Percentiles rank a stretch among this genome's conserved stretches.
Evolutionary conservation across 1,140 invertebrate genomes (phyloP).

Genomic region (Oedothorax gibbosus): DNA sequence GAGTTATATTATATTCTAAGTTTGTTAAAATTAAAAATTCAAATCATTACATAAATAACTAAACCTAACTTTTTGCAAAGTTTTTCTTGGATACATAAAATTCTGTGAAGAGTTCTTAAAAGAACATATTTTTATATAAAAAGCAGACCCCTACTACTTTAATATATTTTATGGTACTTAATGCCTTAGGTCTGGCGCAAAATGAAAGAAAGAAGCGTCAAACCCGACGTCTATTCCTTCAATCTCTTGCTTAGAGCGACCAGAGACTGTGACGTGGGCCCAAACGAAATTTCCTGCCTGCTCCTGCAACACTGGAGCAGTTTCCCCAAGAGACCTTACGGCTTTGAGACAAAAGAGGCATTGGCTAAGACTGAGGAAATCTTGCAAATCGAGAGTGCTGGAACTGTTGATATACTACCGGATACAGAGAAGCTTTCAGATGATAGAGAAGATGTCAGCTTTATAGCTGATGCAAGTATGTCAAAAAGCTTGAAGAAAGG

Average conservation of each 20-base stretch:
- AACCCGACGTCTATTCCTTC: constrained; percentile 78
- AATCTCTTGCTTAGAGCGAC: constrained; percentile 84
- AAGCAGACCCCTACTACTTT: no score
- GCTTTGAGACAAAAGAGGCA: constrained; percentile 26
- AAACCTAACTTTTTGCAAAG: no score
- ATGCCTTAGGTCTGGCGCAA: constrained; percentile 80
- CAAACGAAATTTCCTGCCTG: constrained; percentile 47
- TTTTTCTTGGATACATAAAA: no score
- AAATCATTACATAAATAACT: no score
- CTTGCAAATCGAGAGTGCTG: neutral
- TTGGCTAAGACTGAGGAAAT: constrained; percentile 11
- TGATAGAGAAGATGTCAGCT: neutral
- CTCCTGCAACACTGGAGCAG: constrained; percentile 52
- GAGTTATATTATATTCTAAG: no score
- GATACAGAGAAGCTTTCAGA: neutral
- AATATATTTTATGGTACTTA: constrained; percentile 7
- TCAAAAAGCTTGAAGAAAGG: neutral
- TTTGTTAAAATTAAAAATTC: no score
- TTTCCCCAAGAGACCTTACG: constrained; percentile 45
- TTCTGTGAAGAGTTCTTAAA: no score
- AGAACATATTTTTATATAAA: no score
- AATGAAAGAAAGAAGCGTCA: constrained; percentile 76
- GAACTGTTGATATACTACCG: neutral
- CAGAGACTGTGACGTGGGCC: constrained; percentile 83
- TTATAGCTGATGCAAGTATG: neutral